Percentiles rank a stretch among this genome's conserved stretches.
These are phyloP conservation scores for Myotis lucifugus DNA, from an alignment of 2,113 vertebrate species.

Conservation along the genomic window DNA sequence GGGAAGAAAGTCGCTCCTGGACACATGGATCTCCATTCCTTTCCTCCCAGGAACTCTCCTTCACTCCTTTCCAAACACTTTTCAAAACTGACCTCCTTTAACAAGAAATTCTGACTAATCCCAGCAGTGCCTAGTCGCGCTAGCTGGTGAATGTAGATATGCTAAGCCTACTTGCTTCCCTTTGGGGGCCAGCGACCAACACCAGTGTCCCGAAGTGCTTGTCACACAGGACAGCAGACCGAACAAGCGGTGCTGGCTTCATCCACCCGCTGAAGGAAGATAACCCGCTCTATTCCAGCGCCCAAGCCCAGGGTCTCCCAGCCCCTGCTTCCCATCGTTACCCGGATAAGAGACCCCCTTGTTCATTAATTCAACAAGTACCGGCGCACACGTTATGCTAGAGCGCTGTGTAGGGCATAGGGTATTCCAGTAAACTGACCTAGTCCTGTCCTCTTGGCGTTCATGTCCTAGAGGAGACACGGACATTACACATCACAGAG, in stretches of 20 bases:
- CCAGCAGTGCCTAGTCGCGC: background rate
- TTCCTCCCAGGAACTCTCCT: background rate
- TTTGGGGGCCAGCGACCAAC: background rate
- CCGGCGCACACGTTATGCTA: rapidly evolving
- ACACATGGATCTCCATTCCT: background rate
- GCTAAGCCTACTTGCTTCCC: background rate
- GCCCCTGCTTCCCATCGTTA: too few relatives aligned
- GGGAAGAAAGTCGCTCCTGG: background rate
- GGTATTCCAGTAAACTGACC: background rate
- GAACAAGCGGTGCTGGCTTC: background rate
- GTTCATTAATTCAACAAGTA: too few relatives aligned
- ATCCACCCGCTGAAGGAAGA: background rate
- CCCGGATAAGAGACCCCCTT: background rate
- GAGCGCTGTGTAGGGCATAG: background rate
- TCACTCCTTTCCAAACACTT: background rate
- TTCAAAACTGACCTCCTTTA: background rate
- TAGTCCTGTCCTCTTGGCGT: background rate
- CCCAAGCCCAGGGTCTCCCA: background rate
- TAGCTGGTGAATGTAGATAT: background rate
- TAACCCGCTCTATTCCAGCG: rapidly evolving
- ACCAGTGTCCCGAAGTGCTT: background rate
- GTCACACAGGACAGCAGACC: background rate
- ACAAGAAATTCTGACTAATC: background rate
- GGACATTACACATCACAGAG: too few relatives aligned
- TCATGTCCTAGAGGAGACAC: background rate